These are phyloP conservation scores for Hylaeus anthracinus DNA, from an alignment of 1,140 invertebrate genomes.

Conservation along the genomic window DNA sequence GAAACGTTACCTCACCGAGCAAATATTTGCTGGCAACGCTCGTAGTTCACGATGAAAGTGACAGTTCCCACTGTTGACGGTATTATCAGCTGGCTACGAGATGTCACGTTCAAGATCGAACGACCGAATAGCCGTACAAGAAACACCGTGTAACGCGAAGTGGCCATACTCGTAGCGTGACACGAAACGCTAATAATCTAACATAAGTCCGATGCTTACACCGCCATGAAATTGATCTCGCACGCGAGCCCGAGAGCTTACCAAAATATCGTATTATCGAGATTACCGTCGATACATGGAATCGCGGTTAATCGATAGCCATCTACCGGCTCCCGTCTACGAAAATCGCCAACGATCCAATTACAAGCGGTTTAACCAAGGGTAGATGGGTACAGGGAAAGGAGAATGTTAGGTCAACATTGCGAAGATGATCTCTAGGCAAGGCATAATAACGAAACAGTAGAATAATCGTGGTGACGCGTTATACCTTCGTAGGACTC, in stretches of 20 bases:
- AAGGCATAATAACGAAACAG: constrained; percentile 5
- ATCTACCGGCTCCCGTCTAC: neutral
- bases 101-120: constrained; percentile 24
- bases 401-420: constrained; percentile 15
- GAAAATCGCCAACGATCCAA: constrained; percentile 14
- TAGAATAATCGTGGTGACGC: neutral
- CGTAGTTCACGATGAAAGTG: constrained; percentile 45
- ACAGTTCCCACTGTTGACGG: constrained; percentile 20
- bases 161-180: constrained; percentile 20
- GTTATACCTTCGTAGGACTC: too few species aligned
- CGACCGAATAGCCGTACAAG: neutral
- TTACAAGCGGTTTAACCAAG: neutral
- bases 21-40: constrained; percentile 49
- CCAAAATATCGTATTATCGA: constrained; percentile 26
- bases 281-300: constrained; percentile 19
- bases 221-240: constrained; percentile 21
- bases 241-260: constrained; percentile 15
- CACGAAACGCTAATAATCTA: constrained; percentile 15
- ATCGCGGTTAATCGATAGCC: constrained; percentile 33
- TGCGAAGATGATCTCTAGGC: constrained; percentile 23
- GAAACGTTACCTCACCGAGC: constrained; percentile 36
- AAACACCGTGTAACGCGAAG: constrained; percentile 9
- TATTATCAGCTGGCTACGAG: neutral
- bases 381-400: neutral
- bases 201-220: constrained; percentile 22